phyloP scores from a whole-genome alignment of 2,888 invertebrate genomes.

The Caenorhabditis sp. region DNA sequence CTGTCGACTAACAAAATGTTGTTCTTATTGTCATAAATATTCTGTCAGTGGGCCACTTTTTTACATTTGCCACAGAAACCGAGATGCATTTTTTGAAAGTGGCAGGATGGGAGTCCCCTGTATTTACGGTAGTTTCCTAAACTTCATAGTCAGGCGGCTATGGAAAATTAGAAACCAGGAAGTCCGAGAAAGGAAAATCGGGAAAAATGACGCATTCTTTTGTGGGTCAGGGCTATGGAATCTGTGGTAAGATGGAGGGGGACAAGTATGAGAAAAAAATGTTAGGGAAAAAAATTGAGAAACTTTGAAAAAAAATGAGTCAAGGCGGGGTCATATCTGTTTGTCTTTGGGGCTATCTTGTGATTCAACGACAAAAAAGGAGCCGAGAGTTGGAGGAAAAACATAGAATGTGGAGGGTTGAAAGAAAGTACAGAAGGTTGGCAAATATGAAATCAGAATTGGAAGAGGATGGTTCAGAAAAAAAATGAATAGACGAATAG shows the following conservation, averaged over 20 bases:
- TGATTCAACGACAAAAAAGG: conserved; percentile 31
- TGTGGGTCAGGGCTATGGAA: conserved; percentile 4
- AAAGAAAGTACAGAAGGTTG: conserved; percentile 37
- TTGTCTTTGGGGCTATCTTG: conserved; percentile 3
- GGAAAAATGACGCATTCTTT: conserved; percentile 13
- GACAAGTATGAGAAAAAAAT: conserved; percentile 2
- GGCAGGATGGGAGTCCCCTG: too few species aligned
- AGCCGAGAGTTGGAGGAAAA: conserved; percentile 19
- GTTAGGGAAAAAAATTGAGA: conserved; percentile 9
- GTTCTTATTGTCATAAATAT: too few species aligned
- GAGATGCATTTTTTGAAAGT: too few species aligned
- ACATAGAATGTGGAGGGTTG: not conserved
- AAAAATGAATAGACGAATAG: conserved; percentile 1
- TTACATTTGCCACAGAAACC: too few species aligned
- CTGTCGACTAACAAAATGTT: too few species aligned
- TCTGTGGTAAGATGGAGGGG: not conserved
- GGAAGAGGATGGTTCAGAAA: conserved; percentile 18
- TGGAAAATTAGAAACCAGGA: not conserved
- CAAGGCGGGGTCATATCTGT: conserved; percentile 34
- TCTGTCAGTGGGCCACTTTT: too few species aligned
- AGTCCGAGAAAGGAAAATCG: not conserved
- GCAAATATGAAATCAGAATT: conserved; percentile 33
- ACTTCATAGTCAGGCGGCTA: not conserved
- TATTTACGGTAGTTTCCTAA: not conserved
- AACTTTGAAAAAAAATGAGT: conserved; percentile 12